Evolutionary conservation across 2,888 invertebrate genomes (phyloP).

Genomic region (Balanococcus diminutus): DNA sequence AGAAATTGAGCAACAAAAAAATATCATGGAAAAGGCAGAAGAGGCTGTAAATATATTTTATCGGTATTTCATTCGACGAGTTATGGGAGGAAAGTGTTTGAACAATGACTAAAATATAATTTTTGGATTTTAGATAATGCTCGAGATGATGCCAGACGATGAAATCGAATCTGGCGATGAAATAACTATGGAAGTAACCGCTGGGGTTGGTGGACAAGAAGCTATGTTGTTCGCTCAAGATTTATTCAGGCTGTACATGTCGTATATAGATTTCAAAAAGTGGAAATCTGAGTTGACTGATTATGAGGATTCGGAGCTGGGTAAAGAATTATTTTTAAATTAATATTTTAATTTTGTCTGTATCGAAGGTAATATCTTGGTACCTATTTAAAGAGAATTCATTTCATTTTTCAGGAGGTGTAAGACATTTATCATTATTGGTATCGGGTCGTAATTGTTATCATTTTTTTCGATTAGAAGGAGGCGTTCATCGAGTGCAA

Average conservation of each 20-base stretch:
- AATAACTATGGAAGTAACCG: slow-evolving; percentile 78
- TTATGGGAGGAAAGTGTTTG: no score
- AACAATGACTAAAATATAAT: no score
- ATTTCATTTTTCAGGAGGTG: slow-evolving; percentile 67
- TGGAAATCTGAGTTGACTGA: slow-evolving; percentile 67
- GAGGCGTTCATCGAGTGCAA: slow-evolving; percentile 96
- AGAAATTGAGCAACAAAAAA: neutral
- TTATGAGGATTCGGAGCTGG: slow-evolving; percentile 63
- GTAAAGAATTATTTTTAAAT: slow-evolving; percentile 57
- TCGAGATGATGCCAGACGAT: slow-evolving; percentile 60
- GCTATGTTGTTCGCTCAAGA: slow-evolving; percentile 94
- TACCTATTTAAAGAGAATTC: no score
- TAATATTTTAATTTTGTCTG: slow-evolving; percentile 25
- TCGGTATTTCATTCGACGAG: neutral
- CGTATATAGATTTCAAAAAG: slow-evolving; percentile 72
- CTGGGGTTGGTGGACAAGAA: slow-evolving; percentile 96
- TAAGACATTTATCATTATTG: slow-evolving; percentile 73
- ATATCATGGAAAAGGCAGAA: neutral
- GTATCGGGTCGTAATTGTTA: slow-evolving; percentile 71
- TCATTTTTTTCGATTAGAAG: slow-evolving; percentile 77
- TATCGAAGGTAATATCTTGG: no score
- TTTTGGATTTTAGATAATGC: slow-evolving; percentile 32
- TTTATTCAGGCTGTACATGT: slow-evolving; percentile 82
- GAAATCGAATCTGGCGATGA: slow-evolving; percentile 68
- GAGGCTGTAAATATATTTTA: neutral